These are phyloP conservation scores for Nothura maculosa DNA, from an alignment of 2,797 vertebrate species.

Conservation along the genomic window DNA sequence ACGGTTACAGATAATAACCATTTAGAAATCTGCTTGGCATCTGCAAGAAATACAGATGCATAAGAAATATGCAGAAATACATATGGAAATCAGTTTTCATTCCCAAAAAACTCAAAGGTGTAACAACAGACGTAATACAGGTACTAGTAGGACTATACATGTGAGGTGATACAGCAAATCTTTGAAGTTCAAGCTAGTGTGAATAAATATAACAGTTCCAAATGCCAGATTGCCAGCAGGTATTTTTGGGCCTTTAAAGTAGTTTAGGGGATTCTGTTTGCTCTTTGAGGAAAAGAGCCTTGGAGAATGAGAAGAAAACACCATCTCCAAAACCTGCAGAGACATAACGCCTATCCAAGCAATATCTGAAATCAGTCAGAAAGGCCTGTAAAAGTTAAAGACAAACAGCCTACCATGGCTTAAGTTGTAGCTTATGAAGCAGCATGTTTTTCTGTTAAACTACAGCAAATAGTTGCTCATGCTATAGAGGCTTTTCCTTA, in stretches of 20 bases:
- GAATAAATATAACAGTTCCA: neutral
- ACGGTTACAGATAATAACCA: rapidly evolving
- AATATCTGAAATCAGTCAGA: neutral
- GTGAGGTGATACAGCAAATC: neutral
- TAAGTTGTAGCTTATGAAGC: neutral
- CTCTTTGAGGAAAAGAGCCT: rapidly evolving
- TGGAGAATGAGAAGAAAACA: neutral
- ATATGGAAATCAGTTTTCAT: neutral
- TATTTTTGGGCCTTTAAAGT: neutral
- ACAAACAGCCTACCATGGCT: neutral
- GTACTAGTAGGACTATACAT: neutral
- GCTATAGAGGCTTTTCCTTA: neutral
- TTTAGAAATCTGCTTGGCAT: neutral
- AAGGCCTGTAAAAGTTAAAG: neutral
- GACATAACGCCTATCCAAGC: neutral
- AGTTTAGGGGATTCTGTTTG: neutral
- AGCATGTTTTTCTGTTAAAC: neutral
- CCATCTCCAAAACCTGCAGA: neutral
- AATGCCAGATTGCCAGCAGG: neutral
- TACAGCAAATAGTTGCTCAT: neutral
- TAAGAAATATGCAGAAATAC: neutral
- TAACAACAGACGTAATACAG: neutral
- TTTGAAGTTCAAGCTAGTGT: neutral
- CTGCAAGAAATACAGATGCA: neutral
- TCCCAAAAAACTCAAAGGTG: neutral